phyloP scores from a whole-genome alignment of 1,140 invertebrate genomes.

The Drosophila pachea region DNA sequence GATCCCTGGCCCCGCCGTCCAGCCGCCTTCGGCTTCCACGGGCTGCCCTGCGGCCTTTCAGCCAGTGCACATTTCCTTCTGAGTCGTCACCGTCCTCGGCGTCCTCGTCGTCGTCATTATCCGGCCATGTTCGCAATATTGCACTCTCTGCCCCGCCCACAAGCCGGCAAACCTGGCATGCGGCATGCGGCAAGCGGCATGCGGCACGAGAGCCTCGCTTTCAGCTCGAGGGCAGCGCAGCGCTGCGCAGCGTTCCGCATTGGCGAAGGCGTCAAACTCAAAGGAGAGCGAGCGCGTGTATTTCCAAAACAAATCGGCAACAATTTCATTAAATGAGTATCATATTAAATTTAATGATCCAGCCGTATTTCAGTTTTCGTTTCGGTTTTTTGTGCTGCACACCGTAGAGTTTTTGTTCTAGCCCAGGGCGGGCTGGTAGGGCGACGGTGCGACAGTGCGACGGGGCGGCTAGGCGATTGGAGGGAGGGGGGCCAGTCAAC shows the following conservation, averaged over 20 bases:
- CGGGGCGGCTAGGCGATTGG: too few relatives aligned
- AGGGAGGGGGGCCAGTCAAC: slow-evolving; percentile 31
- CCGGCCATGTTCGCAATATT: slow-evolving; percentile 74
- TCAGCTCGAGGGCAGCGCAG: slow-evolving; percentile 33
- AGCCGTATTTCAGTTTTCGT: slow-evolving; percentile 79
- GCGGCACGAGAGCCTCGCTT: slow-evolving; percentile 37
- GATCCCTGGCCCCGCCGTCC: neutral
- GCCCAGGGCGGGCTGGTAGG: slow-evolving; percentile 4
- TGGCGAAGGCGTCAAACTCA: slow-evolving; percentile 60
- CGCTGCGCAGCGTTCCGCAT: slow-evolving; percentile 37
- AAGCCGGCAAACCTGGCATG: slow-evolving; percentile 39
- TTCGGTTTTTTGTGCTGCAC: slow-evolving; percentile 57
- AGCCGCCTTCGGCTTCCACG: slow-evolving; percentile 6
- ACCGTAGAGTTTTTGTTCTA: slow-evolving; percentile 60
- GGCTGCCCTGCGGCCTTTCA: slow-evolving; percentile 49
- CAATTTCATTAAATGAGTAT: slow-evolving; percentile 79
- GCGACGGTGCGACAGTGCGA: slow-evolving; percentile 12
- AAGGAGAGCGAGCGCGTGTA: slow-evolving; percentile 67
- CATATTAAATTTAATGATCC: slow-evolving; percentile 80
- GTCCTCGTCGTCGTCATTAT: slow-evolving; percentile 59
- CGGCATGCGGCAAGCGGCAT: slow-evolving; percentile 49
- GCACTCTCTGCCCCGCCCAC: slow-evolving; percentile 62
- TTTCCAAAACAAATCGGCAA: slow-evolving; percentile 80
- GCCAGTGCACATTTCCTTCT: slow-evolving; percentile 62
- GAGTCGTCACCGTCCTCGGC: slow-evolving; percentile 29